Base-by-base conservation (phyloP, 2,888 invertebrate genomes). In the Pristionchus entomophagus region DNA sequence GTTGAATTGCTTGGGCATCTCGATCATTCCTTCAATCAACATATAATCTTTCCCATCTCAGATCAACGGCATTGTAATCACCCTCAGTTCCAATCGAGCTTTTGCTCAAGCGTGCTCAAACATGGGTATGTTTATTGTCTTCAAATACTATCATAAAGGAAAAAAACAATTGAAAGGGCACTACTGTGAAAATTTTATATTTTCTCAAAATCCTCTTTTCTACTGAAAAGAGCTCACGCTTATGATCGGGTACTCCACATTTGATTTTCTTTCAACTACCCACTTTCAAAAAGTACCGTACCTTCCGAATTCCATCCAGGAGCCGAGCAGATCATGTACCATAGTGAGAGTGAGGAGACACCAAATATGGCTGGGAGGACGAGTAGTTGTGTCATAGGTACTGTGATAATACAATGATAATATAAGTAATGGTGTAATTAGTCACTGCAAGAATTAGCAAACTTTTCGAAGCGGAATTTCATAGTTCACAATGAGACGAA, bases 361-460 rank as follows among this genome's bases (percentile, higher is more conserved):
- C 89, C 91, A 86, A 93, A 93, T 45, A 93, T 93, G 81, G 89
- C 91, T 53, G 93, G 93, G 38, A 93, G 89, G 65, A 93, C 91
- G 78, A 93, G 89, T 29, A 93, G 89, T 85, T 92, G 90, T 29
- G 91, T 91, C 91, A 92, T 92, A 32, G 73, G 17, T 73, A 73
- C 73, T 38, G 73, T 73, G 35, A 35, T 17, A 32, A 35, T 29
- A 1, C 12, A 65, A 32, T 32, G 65, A 65, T 65, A 29, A 32
- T 12, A 35, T 17, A 32, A 35, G 65, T 19, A 29, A 29, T 65
- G 14, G 65, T n/a, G n/a, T n/a, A n/a, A n/a, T n/a, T n/a, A n/a
- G n/a, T n/a, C n/a, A n/a, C n/a, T n/a, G n/a, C n/a, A 65, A 65
- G 65, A 65, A 29, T 65, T 14, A 32, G 65, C 65, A 65, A 32